phyloP scores from a whole-genome alignment of 2,113 vertebrate species.

The Toxotes chatareus region DNA sequence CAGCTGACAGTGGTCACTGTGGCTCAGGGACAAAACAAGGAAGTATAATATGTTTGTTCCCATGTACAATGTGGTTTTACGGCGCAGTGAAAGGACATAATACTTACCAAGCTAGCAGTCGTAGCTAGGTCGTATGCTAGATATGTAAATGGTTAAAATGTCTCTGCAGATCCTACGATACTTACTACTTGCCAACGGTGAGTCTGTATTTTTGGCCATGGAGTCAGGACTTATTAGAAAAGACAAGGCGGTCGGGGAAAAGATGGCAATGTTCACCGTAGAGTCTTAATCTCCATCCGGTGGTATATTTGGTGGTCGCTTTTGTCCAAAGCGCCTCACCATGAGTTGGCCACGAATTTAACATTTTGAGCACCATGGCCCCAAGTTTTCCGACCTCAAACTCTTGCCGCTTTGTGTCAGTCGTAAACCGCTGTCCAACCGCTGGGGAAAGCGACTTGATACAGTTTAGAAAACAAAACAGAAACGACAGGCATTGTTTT shows the following conservation, averaged over 20 bases:
- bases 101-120: slow-evolving; percentile 38
- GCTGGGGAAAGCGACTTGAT: not conserved
- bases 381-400: not conserved
- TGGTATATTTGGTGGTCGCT: slow-evolving; percentile 5
- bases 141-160: slow-evolving; percentile 18
- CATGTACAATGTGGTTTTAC: not conserved
- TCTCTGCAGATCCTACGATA: not conserved
- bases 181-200: too few relatives aligned
- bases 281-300: slow-evolving; percentile 1
- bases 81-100: not conserved
- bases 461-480: not conserved
- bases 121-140: slow-evolving; percentile 55
- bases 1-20: slow-evolving; percentile 15
- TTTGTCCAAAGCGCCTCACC: slow-evolving; percentile 13
- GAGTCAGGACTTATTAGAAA: not conserved
- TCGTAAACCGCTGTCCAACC: not conserved
- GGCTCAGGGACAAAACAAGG: too few relatives aligned
- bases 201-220: not conserved
- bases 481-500: not conserved
- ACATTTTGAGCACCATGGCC: not conserved
- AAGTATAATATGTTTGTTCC: not conserved
- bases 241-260: not conserved
- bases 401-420: not conserved
- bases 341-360: slow-evolving; percentile 7
- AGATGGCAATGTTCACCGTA: not conserved